These are phyloP conservation scores for Autographa pulchrina DNA, from an alignment of 2,888 invertebrate species.

Conservation along the genomic window DNA sequence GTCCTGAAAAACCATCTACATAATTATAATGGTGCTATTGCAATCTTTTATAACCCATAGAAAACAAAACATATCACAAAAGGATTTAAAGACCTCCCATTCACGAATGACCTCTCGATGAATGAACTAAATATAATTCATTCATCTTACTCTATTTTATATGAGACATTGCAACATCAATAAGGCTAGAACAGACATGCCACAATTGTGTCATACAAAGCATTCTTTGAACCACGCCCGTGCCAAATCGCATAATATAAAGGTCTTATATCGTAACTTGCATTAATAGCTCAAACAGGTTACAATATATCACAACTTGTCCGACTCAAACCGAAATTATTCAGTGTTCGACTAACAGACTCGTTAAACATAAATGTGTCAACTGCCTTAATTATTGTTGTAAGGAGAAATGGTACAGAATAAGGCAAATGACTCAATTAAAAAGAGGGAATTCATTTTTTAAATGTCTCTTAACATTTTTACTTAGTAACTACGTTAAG, in stretches of 20 bases:
- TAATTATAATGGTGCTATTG: neutral
- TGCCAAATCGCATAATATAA: constrained; percentile 59
- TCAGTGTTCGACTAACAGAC: constrained; percentile 44
- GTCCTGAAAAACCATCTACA: neutral
- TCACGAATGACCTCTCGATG: constrained; percentile 36
- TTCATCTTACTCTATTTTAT: constrained; percentile 42
- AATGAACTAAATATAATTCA: constrained; percentile 37
- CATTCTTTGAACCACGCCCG: constrained; percentile 58
- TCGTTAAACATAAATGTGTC: constrained; percentile 45
- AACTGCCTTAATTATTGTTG: constrained; percentile 45
- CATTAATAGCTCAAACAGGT: constrained; percentile 54
- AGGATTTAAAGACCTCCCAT: constrained; percentile 28
- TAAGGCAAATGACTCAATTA: constrained; percentile 45
- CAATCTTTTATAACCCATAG: neutral
- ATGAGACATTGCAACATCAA: constrained; percentile 38
- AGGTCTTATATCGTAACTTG: constrained; percentile 59
- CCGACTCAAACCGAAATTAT: constrained; percentile 44
- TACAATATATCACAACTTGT: constrained; percentile 53
- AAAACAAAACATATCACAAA: constrained; percentile 20
- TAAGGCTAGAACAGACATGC: constrained; percentile 42
- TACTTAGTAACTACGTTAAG: constrained; percentile 26
- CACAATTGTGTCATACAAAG: constrained; percentile 52
- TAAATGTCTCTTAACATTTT: constrained; percentile 35
- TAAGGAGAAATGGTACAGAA: constrained; percentile 30
- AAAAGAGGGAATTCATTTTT: constrained; percentile 46